Evolutionary conservation across 2,113 vertebrate species (phyloP).

Genomic region (Anolis sagrei): DNA sequence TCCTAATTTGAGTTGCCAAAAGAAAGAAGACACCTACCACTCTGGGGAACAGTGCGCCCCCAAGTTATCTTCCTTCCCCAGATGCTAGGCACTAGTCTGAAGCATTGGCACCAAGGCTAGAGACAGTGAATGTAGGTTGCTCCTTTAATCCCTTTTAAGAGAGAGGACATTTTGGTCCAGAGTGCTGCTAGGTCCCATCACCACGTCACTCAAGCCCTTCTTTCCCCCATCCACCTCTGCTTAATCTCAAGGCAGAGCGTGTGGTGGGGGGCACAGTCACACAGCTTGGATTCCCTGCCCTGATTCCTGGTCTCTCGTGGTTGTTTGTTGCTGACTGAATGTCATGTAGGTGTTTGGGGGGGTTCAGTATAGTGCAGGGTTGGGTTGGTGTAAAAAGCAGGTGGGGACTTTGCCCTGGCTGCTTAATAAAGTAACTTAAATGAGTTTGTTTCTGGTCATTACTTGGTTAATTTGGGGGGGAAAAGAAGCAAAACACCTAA

Average conservation of each 20-base stretch:
- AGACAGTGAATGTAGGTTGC: constrained; percentile 11
- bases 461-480: neutral
- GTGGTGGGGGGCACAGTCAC: neutral
- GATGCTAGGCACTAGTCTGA: neutral
- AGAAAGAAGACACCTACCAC: too few species aligned
- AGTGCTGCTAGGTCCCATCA: neutral
- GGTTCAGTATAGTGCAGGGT: neutral
- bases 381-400: constrained; percentile 24
- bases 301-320: constrained; percentile 28
- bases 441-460: neutral
- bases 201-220: neutral
- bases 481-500: too few species aligned
- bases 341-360: constrained; percentile 34
- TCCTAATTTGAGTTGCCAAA: constrained; percentile 15
- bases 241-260: neutral
- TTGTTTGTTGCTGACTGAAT: constrained; percentile 33
- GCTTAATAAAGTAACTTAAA: constrained; percentile 48
- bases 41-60: neutral
- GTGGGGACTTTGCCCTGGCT: neutral
- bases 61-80: neutral
- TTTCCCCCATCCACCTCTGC: neutral
- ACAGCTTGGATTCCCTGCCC: neutral
- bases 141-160: neutral
- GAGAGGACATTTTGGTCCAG: neutral
- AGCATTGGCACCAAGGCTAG: neutral